These are phyloP conservation scores for Rana temporaria DNA, from an alignment of 2,113 vertebrate genomes.

Conservation along the genomic window DNA sequence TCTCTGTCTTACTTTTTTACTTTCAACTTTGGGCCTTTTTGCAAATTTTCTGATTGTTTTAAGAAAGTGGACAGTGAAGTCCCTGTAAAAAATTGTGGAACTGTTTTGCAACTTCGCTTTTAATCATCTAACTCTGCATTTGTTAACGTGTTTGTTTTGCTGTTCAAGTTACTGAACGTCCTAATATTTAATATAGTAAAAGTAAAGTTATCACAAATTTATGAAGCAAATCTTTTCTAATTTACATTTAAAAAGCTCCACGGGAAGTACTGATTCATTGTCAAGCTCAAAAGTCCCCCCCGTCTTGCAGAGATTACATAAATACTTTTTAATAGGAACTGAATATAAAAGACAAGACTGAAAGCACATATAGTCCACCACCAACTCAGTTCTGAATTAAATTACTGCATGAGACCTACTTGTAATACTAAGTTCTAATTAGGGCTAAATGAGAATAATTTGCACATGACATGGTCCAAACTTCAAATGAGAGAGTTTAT, in stretches of 20 bases:
- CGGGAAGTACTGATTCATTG: constrained; percentile 7
- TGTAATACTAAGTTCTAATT: constrained; percentile 25
- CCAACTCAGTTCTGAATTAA: constrained; percentile 9
- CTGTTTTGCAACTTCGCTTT: too few relatives aligned
- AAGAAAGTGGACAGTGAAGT: too few relatives aligned
- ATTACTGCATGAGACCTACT: constrained; percentile 2
- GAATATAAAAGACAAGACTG: constrained; percentile 4
- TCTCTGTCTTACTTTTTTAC: too few relatives aligned
- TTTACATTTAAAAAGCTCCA: constrained; percentile 24
- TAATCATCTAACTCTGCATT: too few relatives aligned
- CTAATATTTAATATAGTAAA: not conserved
- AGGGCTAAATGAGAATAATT: constrained; percentile 16
- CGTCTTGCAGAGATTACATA: constrained; percentile 10
- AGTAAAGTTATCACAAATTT: not conserved
- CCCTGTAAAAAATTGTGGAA: too few relatives aligned
- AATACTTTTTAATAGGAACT: constrained; percentile 21
- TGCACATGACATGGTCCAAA: constrained; percentile 20
- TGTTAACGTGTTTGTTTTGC: not conserved
- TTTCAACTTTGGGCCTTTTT: too few relatives aligned
- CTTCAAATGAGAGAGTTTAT: constrained; percentile 17
- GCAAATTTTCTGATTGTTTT: too few relatives aligned
- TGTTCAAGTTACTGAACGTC: not conserved
- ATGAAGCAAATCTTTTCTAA: not conserved
- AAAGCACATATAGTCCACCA: constrained; percentile 1
- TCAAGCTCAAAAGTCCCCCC: not conserved